Evolutionary conservation across 2,113 vertebrate species (phyloP).

Genomic region (Tapirus terrestris): DNA sequence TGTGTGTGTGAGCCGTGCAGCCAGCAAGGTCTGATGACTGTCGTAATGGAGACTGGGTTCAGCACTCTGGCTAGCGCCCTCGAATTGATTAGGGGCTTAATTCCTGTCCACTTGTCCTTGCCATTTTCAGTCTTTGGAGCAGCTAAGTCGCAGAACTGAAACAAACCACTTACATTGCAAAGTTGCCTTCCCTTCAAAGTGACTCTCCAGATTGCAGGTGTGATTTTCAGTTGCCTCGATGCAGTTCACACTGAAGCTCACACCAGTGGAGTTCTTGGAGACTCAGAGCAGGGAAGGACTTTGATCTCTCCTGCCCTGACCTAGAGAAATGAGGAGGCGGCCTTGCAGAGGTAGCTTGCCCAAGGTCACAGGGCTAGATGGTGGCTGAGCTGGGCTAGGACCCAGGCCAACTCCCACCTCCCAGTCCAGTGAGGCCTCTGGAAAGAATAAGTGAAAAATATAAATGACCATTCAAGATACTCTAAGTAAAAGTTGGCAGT

Average conservation of each 20-base stretch:
- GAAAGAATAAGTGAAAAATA: not conserved
- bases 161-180: not conserved
- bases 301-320: not conserved
- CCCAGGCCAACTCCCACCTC: not conserved
- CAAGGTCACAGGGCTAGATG: not conserved
- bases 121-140: not conserved
- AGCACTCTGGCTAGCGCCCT: slow-evolving; percentile 77
- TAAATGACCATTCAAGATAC: not conserved
- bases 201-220: not conserved
- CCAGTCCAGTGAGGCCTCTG: not conserved
- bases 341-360: not conserved
- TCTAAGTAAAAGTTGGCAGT: not conserved
- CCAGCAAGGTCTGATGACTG: not conserved
- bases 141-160: not conserved
- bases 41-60: not conserved
- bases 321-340: not conserved
- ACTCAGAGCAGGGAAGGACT: not conserved
- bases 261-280: not conserved
- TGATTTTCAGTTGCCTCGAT: not conserved
- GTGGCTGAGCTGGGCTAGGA: not conserved
- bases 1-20: not conserved
- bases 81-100: not conserved
- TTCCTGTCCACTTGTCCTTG: not conserved
- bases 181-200: not conserved
- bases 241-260: not conserved